Evolutionary conservation across 1,140 invertebrate genomes (phyloP), one percentile per base, ranked within the genome.

Genomic region (Lycorma delicatula): DNA sequence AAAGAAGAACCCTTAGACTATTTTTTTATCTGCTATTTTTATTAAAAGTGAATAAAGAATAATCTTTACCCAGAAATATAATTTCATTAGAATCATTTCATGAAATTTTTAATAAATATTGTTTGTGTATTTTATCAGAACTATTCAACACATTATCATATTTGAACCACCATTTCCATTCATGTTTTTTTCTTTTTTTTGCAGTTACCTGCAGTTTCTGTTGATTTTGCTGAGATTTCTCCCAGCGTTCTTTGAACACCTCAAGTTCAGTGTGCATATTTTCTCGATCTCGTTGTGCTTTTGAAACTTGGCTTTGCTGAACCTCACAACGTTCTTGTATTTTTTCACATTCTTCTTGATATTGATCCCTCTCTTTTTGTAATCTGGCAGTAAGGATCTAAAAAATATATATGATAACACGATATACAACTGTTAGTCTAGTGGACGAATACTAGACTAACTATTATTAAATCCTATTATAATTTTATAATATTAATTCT

Each of bases 321-420:
- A 87, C 73, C 67, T 93, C 91, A 6, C 86, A 73, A 49, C 86
- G 77, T 71, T 93, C 90, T 64, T 87, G 85, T 62, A 90, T 73
- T 67, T 85, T 85, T 53, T 89, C 86, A 60, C 83, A 80, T 62
- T 95, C 91, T 54, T 87, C 83, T 60, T 86, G 81, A 61, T 86
- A 84, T 54, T 77, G 73, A 67, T 95, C 91, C 61, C 86, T 79
- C 70, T 95, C 91, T 70, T 94, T 94, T 70, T 93, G 89, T 52
- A 93, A 75, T 63, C 89, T 81, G 46, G 82, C 79, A 69, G 91
- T 76, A 63, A 84, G 74, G 50, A 76, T 75, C 82, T 87, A 52
- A 36, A 62, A 61, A 36, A 53, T 56, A 47, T 50, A 54, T 36
- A 16, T 29, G n/a, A n/a, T n/a, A n/a, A n/a, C n/a, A n/a, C n/a